Base-by-base conservation (phyloP, 1,140 invertebrate genomes). In the Planococcus citri region DNA sequence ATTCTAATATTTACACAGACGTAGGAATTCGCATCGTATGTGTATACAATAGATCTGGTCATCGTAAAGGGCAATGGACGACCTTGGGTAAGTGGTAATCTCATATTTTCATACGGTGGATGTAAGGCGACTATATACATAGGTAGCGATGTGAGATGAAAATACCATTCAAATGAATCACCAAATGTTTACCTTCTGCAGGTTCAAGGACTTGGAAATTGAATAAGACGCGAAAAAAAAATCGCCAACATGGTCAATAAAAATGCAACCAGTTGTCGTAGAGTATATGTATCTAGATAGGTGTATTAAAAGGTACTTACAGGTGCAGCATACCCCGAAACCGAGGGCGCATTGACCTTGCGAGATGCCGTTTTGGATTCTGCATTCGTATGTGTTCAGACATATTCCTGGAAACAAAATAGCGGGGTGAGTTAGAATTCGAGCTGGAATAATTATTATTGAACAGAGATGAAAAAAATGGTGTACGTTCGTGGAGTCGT, bases 281-380 rank as follows among this genome's bases (percentile, higher is more conserved):
- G n/a, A n/a, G n/a, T n/a, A n/a, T n/a, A n/a, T n/a, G n/a, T n/a
- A n/a, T n/a, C n/a, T n/a, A n/a, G n/a, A n/a, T n/a, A n/a, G n/a
- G n/a, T n/a, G n/a, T n/a, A n/a, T n/a, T n/a, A n/a, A n/a, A n/a
- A n/a, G n/a, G n/a, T n/a, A 88, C 88, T 88, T 78, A 90, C 90
- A 92, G 27, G 91, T 84, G 77, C 91, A 94, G 76, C 91, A 94
- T n/a, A 92, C 89, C 1, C 90, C 90, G 72, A 92, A 90, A 9
- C 90, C 90, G 70, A 90, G 82, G 0, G 90, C 90, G 75, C 91
- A 93, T 70, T 85, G 83, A 0, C 91, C 91, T 12, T 85, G 81
- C 0, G 89, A 85, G 69, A 81, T 82, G 0, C 91, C 90, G 25
- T 84, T 84, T 72, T 88, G 82, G 73, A 88, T 85, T n/a, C 85